Evolutionary conservation across 2,113 vertebrate species (phyloP).

Genomic region (Otocyon megalotis): DNA sequence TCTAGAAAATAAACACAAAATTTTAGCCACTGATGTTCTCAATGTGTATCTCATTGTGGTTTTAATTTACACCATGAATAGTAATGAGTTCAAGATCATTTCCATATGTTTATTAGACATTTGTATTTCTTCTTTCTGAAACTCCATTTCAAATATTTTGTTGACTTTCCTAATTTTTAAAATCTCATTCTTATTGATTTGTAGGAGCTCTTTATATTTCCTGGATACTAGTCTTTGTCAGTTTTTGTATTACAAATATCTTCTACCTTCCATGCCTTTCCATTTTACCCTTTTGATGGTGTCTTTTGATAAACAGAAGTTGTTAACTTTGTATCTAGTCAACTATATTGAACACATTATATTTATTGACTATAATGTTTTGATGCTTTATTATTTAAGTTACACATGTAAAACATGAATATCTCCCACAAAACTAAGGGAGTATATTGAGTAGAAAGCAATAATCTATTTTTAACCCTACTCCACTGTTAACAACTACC

Average conservation of each 20-base stretch:
- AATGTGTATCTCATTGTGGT: neutral
- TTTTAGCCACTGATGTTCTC: neutral
- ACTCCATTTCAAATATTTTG: neutral
- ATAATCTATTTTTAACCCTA: neutral
- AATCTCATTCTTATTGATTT: constrained; percentile 4
- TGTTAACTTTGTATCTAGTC: constrained; percentile 15
- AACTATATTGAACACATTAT: neutral
- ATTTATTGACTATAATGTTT: neutral
- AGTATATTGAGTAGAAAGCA: neutral
- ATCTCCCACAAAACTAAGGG: neutral
- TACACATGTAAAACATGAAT: neutral
- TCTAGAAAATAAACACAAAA: neutral
- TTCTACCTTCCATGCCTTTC: neutral
- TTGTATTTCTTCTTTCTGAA: neutral
- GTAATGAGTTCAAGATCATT: neutral
- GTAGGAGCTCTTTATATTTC: neutral
- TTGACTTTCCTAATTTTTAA: constrained; percentile 13
- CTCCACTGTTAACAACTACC: neutral
- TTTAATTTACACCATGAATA: neutral
- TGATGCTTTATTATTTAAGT: neutral
- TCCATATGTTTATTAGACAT: neutral
- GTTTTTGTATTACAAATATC: neutral
- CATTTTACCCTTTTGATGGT: neutral
- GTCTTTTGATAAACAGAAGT: neutral
- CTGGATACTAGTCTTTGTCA: neutral